These are phyloP conservation scores for Oostethus manadensis DNA, from an alignment of 2,113 vertebrate genomes.

Conservation along the genomic window DNA sequence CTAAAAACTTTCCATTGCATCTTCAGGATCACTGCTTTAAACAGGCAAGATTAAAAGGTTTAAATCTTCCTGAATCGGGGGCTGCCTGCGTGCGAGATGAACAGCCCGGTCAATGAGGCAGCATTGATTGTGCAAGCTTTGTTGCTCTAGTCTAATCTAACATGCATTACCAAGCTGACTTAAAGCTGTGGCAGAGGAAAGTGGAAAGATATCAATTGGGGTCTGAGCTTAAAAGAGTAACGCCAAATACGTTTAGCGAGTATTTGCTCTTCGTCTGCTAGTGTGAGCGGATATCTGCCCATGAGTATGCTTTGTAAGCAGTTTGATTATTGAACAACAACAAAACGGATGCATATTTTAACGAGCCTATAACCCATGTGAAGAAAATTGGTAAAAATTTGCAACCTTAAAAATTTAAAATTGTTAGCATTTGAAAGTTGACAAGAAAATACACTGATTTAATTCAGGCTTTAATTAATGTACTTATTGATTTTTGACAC, in stretches of 20 bases:
- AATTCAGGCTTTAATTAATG: too few species aligned
- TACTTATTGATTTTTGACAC: too few species aligned
- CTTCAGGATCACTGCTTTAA: constrained; percentile 45
- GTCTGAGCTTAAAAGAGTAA: constrained; percentile 54
- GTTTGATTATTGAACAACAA: constrained; percentile 1
- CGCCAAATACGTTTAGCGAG: constrained; percentile 54
- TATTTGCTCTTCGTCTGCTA: constrained; percentile 34
- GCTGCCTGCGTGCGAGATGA: constrained; percentile 62
- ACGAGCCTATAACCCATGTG: not conserved
- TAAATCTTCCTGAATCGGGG: constrained; percentile 68
- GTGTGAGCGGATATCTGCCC: constrained; percentile 16
- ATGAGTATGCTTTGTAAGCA: not conserved
- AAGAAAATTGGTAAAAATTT: too few species aligned
- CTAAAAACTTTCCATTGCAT: constrained; percentile 51
- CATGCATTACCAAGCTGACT: constrained; percentile 69
- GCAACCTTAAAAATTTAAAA: too few species aligned
- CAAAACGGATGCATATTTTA: not conserved
- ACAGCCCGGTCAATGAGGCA: constrained; percentile 65
- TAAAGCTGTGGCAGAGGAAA: constrained; percentile 48
- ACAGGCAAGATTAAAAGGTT: constrained; percentile 70
- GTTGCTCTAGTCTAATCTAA: constrained; percentile 75
- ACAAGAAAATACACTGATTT: too few species aligned
- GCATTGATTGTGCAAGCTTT: constrained; percentile 75
- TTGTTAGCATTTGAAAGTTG: too few species aligned
- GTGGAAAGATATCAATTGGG: constrained; percentile 42